Evolutionary conservation across 2,113 vertebrate species (phyloP), one percentile per base, ranked within the genome.

Genomic region (Pycnonotus jocosus): DNA sequence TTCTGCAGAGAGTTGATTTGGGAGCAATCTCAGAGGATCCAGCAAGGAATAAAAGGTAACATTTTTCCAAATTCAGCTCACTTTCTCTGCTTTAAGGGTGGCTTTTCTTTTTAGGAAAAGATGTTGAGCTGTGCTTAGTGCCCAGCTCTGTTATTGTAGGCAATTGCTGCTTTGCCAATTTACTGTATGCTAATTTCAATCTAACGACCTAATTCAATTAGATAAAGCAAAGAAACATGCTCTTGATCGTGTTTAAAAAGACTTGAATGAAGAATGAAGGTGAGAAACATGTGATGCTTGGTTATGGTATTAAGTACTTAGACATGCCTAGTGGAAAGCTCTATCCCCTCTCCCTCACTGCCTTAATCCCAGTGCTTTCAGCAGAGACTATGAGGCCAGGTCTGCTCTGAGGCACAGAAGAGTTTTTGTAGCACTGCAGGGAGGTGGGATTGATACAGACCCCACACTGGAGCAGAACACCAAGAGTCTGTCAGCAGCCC

Each of bases 1-100:
- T 96, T 95, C 92, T 80, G 44, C 62, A 91, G 81, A 89, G n/a
- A 12, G 18, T 81, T 72, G 27, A 72, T 94, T 95, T 65, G 40
- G 40, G 73, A 89, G 51, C 45, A 51, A 61, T 54, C 76, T 86
- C 81, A 58, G 58, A 92, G 88, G 86, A 92, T 51, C 73, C 86
- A 72, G 58, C 19, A 27, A 79, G 69, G 30, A 96, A 95, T 95
- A 88, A 96, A 94, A 94, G 79, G 62, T 65, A 93, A 56, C n/a
- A 51, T 61, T 90, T 92, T 37, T 66, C 72, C 81, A 95, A 95
- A 96, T 96, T 92, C 83, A 93, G 71, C 65, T 94, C 74, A 54
- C 78, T 96, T 92, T 81, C 92, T 77, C 58, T 53, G 48, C 38
- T 82, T 82, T 81, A 70, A 73, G 73, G 74, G 24, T 10, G 16